Evolutionary conservation across 2,888 invertebrate species (phyloP), one percentile per base, ranked within the genome.

Genomic region (Apeira syringaria): DNA sequence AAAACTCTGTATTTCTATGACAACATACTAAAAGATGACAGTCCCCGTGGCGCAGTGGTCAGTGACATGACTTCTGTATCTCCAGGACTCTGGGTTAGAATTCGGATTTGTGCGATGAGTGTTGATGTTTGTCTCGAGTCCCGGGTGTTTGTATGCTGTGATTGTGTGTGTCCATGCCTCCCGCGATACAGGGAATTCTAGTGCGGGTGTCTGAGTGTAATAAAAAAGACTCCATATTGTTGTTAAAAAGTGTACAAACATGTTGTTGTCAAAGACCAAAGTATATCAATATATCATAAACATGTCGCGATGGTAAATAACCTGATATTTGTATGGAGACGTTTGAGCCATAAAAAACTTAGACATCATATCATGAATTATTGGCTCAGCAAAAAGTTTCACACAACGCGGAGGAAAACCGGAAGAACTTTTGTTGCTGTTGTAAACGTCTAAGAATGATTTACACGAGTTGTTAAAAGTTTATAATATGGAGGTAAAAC

Each of bases 391-490:
- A 81, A 83, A 80, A 83, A 76, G 66, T 77, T 75, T 50, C 46
- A 47, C 51, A 60, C 64, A 57, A n/a, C n/a, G 60, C 59, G 61
- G 58, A 55, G 50, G 64, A 24, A 24, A 24, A 3, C 73, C 68
- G 76, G 76, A 76, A 71, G 57, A 74, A 80, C 68, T 81, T 81
- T 68, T 68, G 75, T 71, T 70, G 71, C 73, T 60, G 76, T 79
- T 83, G 80, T 81, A 79, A 79, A 77, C 69, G 74, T 74, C 77
- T 74, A 74, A 64, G 70, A 65, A 78, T 83, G 84, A 86, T 85
- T 83, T 86, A 84, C 71, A 64, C 61, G 67, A 78, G 68, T 82
- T 80, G 61, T 65, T 61, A 70, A 75, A 62, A 79, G 74, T 70
- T 81, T 76, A 31, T 41, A 49, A 43, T 41, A 32, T 35, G 34